Evolutionary conservation across 2,113 vertebrate genomes (phyloP), one percentile per base, ranked within the genome.

Genomic region (Oryzias woworae): DNA sequence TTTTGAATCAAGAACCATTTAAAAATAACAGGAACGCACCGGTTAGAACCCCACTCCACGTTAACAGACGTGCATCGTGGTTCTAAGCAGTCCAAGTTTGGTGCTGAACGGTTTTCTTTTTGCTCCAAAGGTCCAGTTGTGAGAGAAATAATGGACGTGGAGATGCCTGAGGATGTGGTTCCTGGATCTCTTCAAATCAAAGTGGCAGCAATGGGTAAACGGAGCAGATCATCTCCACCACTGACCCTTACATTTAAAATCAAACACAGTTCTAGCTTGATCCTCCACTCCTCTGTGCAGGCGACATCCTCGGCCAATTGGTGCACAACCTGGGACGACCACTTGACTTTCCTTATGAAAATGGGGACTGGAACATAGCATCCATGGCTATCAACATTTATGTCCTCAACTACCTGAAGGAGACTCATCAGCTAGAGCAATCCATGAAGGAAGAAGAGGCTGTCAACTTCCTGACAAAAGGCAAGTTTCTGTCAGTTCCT

Each of bases 281-380:
- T 36, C 36, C 36, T 12, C 36, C 36, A 12, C 8, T 36, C 36
- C 51, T 58, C 22, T 73, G 22, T 73, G 17, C 85, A 96, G 95
- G 95, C 46, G 94, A 96, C 41, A 84, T 95, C 53, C 52, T 96
- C 84, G 92, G 93, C 13, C 90, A 92, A 53, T 92, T 91, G 16
- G 77, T 96, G 83, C 74, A 86, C 58, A 94, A 95, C 79, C 85
- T 92, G 70, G 85, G 91, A 1, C 82, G 85, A 13, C 90, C 96
- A 58, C 90, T 96, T 24, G 62, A 18, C 71, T 94, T 96, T 93
- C 94, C 95, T 0, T 92, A 90, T 43, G 94, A 94, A 51, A 96
- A 94, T 69, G 95, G 95, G 14, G 95, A 98, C 71, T 94, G 96
- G 87, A 98, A 97, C 68, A 92, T 93, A 92, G 91, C 92, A 7